Conservation (phyloP, 1,140 invertebrate genomes). For the Trachelipus rathkii region DNA sequence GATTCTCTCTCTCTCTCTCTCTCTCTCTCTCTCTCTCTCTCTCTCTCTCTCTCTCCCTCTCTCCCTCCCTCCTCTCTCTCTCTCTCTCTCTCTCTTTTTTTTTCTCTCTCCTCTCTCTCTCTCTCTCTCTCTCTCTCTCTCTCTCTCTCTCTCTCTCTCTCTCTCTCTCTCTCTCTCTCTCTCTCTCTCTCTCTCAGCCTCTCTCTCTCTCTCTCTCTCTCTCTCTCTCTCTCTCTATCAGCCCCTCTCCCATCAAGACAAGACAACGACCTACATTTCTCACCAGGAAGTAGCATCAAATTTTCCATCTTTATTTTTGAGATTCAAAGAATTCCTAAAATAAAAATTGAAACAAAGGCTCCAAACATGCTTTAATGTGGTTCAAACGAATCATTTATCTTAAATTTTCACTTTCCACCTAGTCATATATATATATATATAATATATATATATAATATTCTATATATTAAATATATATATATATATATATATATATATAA, state of each 20-base stretch:
- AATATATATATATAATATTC: constrained; percentile 6
- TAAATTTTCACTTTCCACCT: neutral
- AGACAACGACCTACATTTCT: neutral
- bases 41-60: neutral
- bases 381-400: too few species aligned
- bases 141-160: neutral
- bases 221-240: too few species aligned
- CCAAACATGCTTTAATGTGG: too few species aligned
- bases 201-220: too few species aligned
- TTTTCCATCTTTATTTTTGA: neutral
- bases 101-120: too few species aligned
- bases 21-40: neutral
- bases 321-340: neutral
- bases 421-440: neutral
- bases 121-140: too few species aligned
- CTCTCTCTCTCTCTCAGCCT: neutral
- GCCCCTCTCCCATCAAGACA: too few species aligned
- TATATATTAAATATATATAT: constrained; percentile 14
- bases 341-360: neutral
- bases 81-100: too few species aligned
- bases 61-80: too few species aligned
- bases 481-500: constrained; percentile 22
- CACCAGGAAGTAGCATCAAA: neutral
- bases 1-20: neutral
- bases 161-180: neutral